Conservation (phyloP, 2,797 vertebrate species). For the Alectoris magna region DNA sequence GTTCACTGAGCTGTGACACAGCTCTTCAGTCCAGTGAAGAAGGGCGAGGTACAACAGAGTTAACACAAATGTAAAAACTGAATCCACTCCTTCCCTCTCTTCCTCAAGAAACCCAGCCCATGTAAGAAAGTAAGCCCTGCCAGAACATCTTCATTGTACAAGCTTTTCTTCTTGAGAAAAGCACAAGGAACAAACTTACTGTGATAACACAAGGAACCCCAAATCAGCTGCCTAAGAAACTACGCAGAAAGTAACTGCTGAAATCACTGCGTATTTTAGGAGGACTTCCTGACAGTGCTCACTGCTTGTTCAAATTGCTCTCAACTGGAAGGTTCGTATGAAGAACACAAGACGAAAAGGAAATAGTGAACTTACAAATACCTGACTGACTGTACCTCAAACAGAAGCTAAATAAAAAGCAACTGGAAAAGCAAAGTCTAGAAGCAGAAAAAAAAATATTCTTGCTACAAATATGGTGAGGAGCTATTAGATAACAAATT, state of each 20-base stretch:
- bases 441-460: background rate
- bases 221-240: background rate
- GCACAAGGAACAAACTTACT: background rate
- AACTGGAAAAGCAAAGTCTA: background rate
- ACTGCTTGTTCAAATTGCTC: background rate
- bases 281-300: background rate
- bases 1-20: background rate
- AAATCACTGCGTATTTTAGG: background rate
- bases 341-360: background rate
- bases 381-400: background rate
- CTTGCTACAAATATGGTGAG: background rate
- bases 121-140: background rate
- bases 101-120: background rate
- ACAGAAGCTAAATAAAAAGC: background rate
- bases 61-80: background rate
- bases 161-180: background rate
- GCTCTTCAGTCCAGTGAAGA: background rate
- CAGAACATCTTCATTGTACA: background rate
- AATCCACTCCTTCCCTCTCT: background rate
- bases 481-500: background rate
- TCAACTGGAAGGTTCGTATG: background rate
- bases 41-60: accelerated
- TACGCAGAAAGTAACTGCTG: background rate
- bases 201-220: background rate
- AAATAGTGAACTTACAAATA: background rate